phyloP scores from a whole-genome alignment of 2,797 vertebrate genomes.

The Falco berigora region DNA sequence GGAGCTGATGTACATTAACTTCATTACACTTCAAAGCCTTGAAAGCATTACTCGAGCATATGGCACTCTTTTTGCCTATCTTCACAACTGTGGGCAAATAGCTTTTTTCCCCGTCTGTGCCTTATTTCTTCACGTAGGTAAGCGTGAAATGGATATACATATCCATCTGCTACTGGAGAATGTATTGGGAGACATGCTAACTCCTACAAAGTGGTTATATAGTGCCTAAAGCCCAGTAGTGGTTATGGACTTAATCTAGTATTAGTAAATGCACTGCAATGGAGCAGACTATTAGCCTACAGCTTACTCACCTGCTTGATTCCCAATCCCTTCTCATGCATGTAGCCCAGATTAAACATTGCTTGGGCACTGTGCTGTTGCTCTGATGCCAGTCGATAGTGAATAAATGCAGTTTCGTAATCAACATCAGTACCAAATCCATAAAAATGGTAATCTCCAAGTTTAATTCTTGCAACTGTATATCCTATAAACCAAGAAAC shows the following conservation, averaged over 20 bases:
- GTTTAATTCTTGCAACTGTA: slow-evolving; percentile 93
- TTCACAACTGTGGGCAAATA: background rate
- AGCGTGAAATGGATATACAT: background rate
- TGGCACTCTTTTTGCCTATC: background rate
- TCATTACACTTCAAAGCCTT: background rate
- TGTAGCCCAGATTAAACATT: slow-evolving; percentile 98
- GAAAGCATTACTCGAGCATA: background rate
- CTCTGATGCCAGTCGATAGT: slow-evolving; percentile 95
- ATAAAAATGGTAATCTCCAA: slow-evolving; percentile 98
- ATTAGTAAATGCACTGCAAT: background rate
- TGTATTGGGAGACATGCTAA: background rate
- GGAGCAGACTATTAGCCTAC: background rate
- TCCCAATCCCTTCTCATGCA: slow-evolving; percentile 97
- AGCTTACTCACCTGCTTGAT: slow-evolving; percentile 87
- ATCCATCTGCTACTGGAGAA: background rate
- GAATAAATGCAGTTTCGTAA: slow-evolving; percentile 95
- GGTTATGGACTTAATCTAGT: background rate
- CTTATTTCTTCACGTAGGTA: background rate
- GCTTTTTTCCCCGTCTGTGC: background rate
- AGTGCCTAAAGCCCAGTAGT: background rate
- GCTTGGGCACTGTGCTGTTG: slow-evolving; percentile 98
- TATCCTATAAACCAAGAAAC: slow-evolving; percentile 78
- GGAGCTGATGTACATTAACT: background rate
- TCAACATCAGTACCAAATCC: slow-evolving; percentile 95
- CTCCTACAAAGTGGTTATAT: background rate